Percentiles rank a stretch among this genome's conserved stretches.
Evolutionary conservation across 53 echinoderm and acorn worm genomes (phyloP).

Genomic region (Antedon mediterranea): DNA sequence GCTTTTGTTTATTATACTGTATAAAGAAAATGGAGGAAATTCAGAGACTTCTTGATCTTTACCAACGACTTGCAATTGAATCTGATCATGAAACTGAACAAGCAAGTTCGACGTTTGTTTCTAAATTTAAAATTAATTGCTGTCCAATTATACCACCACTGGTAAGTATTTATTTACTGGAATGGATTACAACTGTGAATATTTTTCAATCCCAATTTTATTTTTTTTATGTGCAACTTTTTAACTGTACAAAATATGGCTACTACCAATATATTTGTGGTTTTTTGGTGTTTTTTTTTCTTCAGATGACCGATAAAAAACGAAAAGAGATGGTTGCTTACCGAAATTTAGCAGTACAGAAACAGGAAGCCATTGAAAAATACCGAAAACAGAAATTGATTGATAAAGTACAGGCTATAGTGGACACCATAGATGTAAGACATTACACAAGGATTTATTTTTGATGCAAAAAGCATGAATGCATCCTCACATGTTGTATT

Average conservation of each 20-base stretch:
- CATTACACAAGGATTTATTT: too few relatives aligned
- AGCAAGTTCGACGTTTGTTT: conserved; percentile 15
- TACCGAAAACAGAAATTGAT: conserved; percentile 14
- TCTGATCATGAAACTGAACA: not conserved
- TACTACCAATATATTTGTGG: not conserved
- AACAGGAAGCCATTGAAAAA: conserved; percentile 28
- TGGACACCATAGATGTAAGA: conserved; percentile 39
- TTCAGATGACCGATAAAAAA: conserved; percentile 53
- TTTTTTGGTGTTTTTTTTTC: conserved; percentile 1
- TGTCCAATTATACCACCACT: conserved; percentile 72
- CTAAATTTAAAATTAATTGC: conserved; percentile 45
- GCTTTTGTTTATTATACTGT: too few relatives aligned
- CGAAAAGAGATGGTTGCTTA: conserved; percentile 47
- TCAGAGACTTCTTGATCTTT: not conserved
- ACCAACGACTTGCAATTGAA: not conserved
- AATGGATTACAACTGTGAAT: too few relatives aligned
- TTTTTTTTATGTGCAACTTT: not conserved
- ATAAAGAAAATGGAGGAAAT: not conserved
- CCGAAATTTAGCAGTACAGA: conserved; percentile 26
- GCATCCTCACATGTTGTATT: too few relatives aligned
- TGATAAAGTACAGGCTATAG: conserved; percentile 37
- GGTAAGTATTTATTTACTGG: conserved; percentile 60
- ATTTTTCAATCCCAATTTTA: not conserved
- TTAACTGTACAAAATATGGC: not conserved
- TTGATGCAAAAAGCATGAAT: too few relatives aligned